Base-by-base conservation (phyloP, 2,888 invertebrate species). In the Pimpla rufipes region DNA sequence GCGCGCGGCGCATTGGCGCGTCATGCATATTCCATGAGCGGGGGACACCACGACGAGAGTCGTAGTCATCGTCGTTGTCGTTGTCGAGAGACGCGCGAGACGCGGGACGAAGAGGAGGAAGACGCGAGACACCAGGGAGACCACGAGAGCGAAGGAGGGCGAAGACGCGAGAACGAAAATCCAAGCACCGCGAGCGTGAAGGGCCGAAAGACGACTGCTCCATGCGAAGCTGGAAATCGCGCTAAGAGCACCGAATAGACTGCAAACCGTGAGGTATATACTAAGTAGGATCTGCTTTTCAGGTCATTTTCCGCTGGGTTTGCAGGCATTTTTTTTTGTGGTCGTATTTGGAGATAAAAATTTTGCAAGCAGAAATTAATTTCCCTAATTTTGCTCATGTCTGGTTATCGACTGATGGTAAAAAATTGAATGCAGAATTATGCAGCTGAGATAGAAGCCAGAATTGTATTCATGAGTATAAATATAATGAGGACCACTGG, bases 21-120 rank as follows among this genome's bases (percentile, higher is more conserved):
- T 91, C 92, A 92, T 92, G 90, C 91, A 92, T 92, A 92, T 92
- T 92, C 90, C 83, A 92, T 92, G 89, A 91, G 89, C 86, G 80
- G 85, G 83, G n/a, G n/a, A n/a, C n/a, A 81, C 84, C 73, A n/a
- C n/a, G n/a, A n/a, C n/a, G n/a, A n/a, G 79, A 84, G 81, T 71
- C 73, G 82, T 79, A 80, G 77, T 79, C 84, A 73, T 79, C 64
- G 74, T 68, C 66, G 67, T 83, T 71, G 68, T 77, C 73, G 80
- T 67, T 77, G 81, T 83, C 79, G 80, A 45, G 18, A 79, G 66
- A 71, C 70, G 40, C 29, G 29, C 3, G 29, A 29, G 29, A 29
- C 3, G 5, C 29, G 29, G 29, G 76, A 81, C 50, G 67, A 59
- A 29, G 74, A 52, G 66, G 40, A 18, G 75, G 5, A 29, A 64